Base-by-base conservation (phyloP, 1,140 invertebrate genomes). In the Zaprionus tsacasi region DNA sequence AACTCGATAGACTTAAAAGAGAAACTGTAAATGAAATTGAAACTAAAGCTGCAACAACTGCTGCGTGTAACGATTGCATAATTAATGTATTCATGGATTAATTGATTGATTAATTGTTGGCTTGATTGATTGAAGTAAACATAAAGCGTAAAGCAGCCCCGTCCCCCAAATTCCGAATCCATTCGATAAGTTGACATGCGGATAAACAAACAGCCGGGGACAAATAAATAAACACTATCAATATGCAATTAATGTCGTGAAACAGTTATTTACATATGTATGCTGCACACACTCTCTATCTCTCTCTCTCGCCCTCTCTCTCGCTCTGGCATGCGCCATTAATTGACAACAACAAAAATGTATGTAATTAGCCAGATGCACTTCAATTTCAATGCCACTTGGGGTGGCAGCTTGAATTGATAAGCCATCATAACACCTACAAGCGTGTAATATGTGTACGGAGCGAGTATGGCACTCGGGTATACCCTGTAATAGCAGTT, bases 141-240 rank as follows among this genome's bases (percentile, higher is more conserved):
- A 67, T 55, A 59, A 59, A 70, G 56, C 56, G 25, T 45, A 36
- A 56, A 52, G 43, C 45, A 10, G 12, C 17, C 17, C 57, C 59
- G 21, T n/a, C 21, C 21, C 21, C 2, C 21, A 21, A 21, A 21
- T 21, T 21, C 21, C 2, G 1, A n/a, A 7, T 72, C 33, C 30
- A 64, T 69, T 60, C 21, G 13, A 50, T 64, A 82, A 73, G 54
- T 69, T 80, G 76, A 73, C 77, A 82, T 27, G 70, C 33, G 36
- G 57, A 57, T 61, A 67, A 74, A 59, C 64, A 63, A 67, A 43
- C 73, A 59, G 67, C 17, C n/a, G 48, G 45, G 59, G 70, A 69
- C 72, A 80, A 87, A 78, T 70, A 72, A 77, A 70, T 58, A 82
- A 88, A 88, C 83, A 88, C 83, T 88, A 88, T 87, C 70, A 87